Conservation (phyloP, 2,888 invertebrate genomes). For the Heliconius charithonia region DNA sequence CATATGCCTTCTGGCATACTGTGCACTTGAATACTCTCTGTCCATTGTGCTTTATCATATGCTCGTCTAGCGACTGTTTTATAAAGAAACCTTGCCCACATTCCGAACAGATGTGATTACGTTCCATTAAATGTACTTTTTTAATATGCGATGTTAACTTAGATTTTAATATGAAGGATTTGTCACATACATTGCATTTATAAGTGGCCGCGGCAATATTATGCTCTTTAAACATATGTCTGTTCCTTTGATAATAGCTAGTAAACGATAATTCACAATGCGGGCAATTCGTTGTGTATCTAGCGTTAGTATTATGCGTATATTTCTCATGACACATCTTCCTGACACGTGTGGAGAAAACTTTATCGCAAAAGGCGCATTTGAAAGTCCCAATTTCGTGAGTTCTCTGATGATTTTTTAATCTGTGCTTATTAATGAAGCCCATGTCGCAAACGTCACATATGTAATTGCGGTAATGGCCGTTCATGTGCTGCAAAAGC, state of each 20-base stretch:
- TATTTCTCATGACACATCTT: slow-evolving; percentile 74
- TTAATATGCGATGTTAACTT: slow-evolving; percentile 74
- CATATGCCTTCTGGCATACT: slow-evolving; percentile 71
- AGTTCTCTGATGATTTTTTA: slow-evolving; percentile 68
- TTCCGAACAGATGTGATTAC: slow-evolving; percentile 71
- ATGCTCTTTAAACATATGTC: slow-evolving; percentile 73
- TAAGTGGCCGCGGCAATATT: slow-evolving; percentile 67
- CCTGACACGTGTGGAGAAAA: slow-evolving; percentile 66
- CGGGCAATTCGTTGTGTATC: slow-evolving; percentile 72
- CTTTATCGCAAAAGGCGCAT: slow-evolving; percentile 70
- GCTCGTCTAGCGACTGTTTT: slow-evolving; percentile 72
- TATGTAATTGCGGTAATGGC: slow-evolving; percentile 73
- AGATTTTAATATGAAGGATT: slow-evolving; percentile 70
- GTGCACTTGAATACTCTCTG: slow-evolving; percentile 71
- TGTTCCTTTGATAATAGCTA: slow-evolving; percentile 71
- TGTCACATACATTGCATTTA: slow-evolving; percentile 75
- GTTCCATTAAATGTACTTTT: slow-evolving; percentile 74
- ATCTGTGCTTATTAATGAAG: slow-evolving; percentile 69
- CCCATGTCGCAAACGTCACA: slow-evolving; percentile 74
- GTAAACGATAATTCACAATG: slow-evolving; percentile 71
- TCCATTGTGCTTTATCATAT: slow-evolving; percentile 75
- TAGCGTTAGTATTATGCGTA: slow-evolving; percentile 65
- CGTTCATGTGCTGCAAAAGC: slow-evolving; percentile 75
- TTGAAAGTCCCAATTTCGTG: slow-evolving; percentile 69
- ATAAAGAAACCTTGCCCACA: slow-evolving; percentile 76